Percentiles rank a stretch among this genome's conserved stretches.
phyloP scores from a whole-genome alignment of 1,140 invertebrate genomes.

The Caerostris extrusa region DNA sequence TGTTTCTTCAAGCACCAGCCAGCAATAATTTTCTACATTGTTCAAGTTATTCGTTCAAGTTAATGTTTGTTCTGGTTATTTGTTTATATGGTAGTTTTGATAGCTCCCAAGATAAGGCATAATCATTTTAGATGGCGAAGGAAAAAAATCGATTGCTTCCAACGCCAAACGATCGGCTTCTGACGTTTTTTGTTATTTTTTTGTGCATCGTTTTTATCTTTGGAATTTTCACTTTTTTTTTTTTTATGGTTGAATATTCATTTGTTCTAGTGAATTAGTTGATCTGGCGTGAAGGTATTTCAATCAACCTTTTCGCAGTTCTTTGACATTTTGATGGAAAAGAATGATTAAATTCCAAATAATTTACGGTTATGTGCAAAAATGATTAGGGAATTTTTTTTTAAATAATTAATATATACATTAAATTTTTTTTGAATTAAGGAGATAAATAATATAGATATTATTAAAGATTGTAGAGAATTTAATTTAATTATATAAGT shows the following conservation, averaged over 20 bases:
- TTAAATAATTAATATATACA: too few relatives aligned
- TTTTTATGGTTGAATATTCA: background rate
- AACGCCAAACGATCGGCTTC: background rate
- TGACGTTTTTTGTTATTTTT: background rate
- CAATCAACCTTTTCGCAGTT: background rate
- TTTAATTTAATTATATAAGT: too few relatives aligned
- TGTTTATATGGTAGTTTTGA: slow-evolving; percentile 28
- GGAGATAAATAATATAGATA: too few relatives aligned
- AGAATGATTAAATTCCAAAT: too few relatives aligned
- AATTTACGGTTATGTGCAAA: too few relatives aligned
- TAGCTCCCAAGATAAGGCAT: background rate
- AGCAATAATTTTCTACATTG: slow-evolving; percentile 21
- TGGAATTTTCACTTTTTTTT: background rate
- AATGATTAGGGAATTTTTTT: too few relatives aligned
- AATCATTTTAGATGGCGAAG: slow-evolving; percentile 39
- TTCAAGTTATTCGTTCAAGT: slow-evolving; percentile 9
- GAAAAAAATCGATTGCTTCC: slow-evolving; percentile 22
- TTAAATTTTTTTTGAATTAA: too few relatives aligned
- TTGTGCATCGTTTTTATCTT: background rate
- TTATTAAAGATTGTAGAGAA: too few relatives aligned
- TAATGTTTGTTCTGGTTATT: slow-evolving; percentile 58
- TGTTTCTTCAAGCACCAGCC: slow-evolving; percentile 5
- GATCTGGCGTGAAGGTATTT: background rate
- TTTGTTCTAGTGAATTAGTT: background rate
- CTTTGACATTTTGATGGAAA: too few relatives aligned